Base-by-base conservation (phyloP, 2,113 vertebrate species). In the Euleptes europaea region DNA sequence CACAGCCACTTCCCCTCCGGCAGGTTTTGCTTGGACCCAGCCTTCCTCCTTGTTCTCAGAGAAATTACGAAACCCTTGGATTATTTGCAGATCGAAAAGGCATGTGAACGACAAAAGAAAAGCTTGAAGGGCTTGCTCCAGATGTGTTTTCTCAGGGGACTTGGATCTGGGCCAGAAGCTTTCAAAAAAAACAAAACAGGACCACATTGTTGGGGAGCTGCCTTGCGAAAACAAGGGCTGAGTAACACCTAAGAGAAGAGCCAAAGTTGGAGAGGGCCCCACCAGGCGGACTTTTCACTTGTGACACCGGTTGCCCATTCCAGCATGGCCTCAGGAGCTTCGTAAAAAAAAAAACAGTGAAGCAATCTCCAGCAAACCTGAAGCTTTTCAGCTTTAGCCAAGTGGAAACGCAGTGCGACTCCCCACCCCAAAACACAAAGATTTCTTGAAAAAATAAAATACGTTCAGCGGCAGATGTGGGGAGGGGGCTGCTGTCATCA, bases 321-420 rank as follows among this genome's bases (percentile, higher is more conserved):
- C 72, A 85, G 70, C 33, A 47, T 47, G 73, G 40, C 47, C 92
- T 84, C 80, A 60, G 86, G 90, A 88, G 86, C 80, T 83, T n/a
- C 87, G 84, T 86, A 21, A 31, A 72, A 73, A 15, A 12, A n/a
- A 91, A 89, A 84, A 82, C 11, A 85, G 74, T 71, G 70, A 82
- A 91, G 72, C 84, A 88, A 92, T 83, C 66, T 79, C 85, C 78
- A 40, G 54, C 86, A 92, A 92, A 85, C 86, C 78, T 86, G 73
- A 90, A 93, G 83, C 88, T 71, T 83, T 92, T 92, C 71, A 74
- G 88, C 81, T 88, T 93, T 82, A 88, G 84, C 90, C 93, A 89
- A 91, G 84, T 92, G 82, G 89, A 93, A 95, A 94, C 87, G 78
- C 92, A 90, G 78, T 79, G 60, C 86, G 76, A 88, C 33, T 93